Evolutionary conservation across 2,113 vertebrate genomes (phyloP), one percentile per base, ranked within the genome.

Genomic region (Stigmatopora nigra): DNA sequence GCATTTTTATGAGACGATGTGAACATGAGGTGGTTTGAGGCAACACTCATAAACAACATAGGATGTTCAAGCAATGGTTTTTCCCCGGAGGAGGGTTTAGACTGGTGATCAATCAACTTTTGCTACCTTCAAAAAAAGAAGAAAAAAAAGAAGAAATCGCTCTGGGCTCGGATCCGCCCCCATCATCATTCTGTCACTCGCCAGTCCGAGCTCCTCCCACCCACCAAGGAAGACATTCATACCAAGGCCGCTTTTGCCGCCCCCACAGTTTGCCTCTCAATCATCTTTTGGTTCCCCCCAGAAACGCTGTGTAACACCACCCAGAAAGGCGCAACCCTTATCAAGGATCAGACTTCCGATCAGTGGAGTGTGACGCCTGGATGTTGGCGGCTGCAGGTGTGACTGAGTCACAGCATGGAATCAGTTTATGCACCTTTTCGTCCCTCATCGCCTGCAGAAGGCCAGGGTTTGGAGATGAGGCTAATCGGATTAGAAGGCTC

Each of bases 401-500:
- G 68, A 61, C 15, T 58, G 63, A 69, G 63, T 72, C 65, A 49
- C 0, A 31, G 64, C 25, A 65, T 64, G 49, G 69, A 74, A 69
- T 70, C 16, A 16, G 31, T 61, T 17, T 60, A 66, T 51, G 53
- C 3, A 47, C 66, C 51, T 73, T 53, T 67, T 49, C 13, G 1
- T 80, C 72, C 75, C 75, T 78, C 77, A 81, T 77, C 69, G 61
- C 82, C 84, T 64, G 49, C 80, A 80, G 78, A 45, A 78, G 78
- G 51, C 77, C 63, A 72, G 31, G 71, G 72, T 84, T 82, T 84
- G 76, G 79, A 74, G 73, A 65, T 67, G 66, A 66, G 80, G 67
- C 75, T 79, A 84, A 86, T 88, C 73, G 67, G 83, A 86, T 87
- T 78, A 82, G 67, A 70, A 62, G 61, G 12, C 72, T 81, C 85